Conservation (phyloP, 2,113 vertebrate species). For the Pterophyllum scalare region DNA sequence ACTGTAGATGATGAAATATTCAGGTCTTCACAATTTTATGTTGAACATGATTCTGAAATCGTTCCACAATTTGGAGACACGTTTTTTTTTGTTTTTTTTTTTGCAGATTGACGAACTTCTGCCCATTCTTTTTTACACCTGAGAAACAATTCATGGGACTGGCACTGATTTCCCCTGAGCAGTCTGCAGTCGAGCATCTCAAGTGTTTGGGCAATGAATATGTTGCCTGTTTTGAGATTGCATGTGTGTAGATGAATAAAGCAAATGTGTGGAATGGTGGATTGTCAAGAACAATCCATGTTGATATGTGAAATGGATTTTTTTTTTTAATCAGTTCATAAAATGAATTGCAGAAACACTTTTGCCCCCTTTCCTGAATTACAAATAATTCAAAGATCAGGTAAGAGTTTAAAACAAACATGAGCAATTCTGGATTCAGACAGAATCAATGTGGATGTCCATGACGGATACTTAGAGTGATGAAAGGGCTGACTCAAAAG, state of each 20-base stretch:
- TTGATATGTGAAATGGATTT: constrained; percentile 6
- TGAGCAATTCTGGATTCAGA: constrained; percentile 5
- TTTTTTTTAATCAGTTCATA: not conserved
- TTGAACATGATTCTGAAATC: not conserved
- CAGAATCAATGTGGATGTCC: constrained; percentile 21
- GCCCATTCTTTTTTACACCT: not conserved
- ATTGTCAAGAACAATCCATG: constrained; percentile 12
- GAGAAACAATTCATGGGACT: constrained; percentile 12
- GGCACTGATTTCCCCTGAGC: constrained; percentile 36
- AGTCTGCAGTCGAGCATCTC: not conserved
- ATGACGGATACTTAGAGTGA: constrained; percentile 1
- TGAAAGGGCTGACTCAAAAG: constrained; percentile 52
- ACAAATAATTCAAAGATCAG: not conserved
- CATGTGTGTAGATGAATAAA: not conserved
- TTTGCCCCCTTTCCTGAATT: not conserved
- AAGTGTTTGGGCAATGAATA: constrained; percentile 6
- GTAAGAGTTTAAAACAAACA: constrained; percentile 17
- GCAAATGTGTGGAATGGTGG: not conserved
- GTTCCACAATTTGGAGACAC: not conserved
- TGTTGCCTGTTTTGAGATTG: constrained; percentile 22
- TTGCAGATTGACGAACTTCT: not conserved
- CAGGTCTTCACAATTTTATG: not conserved
- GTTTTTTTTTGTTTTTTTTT: not conserved
- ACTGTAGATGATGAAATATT: not conserved
- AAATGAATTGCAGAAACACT: not conserved